These are phyloP conservation scores for Lithobates sylvaticus DNA, from an alignment of 2,797 vertebrate genomes.

Conservation along the genomic window DNA sequence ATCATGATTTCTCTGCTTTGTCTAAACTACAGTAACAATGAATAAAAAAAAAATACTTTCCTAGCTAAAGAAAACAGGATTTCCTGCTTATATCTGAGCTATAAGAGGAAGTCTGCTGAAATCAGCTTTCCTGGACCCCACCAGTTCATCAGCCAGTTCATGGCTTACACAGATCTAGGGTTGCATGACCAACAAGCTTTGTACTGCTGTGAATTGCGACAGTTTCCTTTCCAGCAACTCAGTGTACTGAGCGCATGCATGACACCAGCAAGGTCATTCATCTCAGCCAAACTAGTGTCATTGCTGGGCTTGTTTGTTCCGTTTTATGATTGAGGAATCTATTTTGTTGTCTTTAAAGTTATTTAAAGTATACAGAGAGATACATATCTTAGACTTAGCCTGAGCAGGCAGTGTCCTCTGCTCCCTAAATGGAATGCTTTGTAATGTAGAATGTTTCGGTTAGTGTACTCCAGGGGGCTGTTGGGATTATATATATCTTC, in stretches of 20 bases:
- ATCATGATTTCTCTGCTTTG: slow-evolving; percentile 7
- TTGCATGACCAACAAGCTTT: slow-evolving; percentile 15
- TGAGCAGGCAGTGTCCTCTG: neutral
- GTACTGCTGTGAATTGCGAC: slow-evolving; percentile 9
- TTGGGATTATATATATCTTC: slow-evolving; percentile 2
- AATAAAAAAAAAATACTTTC: slow-evolving; percentile 28
- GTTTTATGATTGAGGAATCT: slow-evolving; percentile 7
- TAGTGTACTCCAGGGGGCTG: neutral
- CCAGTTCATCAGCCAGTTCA: slow-evolving; percentile 29
- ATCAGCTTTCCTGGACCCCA: slow-evolving; percentile 43
- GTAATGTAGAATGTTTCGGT: neutral
- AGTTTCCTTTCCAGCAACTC: slow-evolving; percentile 50
- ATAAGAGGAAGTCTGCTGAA: slow-evolving; percentile 15
- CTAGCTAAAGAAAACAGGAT: slow-evolving; percentile 53
- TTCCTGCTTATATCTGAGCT: neutral
- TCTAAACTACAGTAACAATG: slow-evolving; percentile 49
- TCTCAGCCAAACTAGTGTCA: slow-evolving; percentile 30
- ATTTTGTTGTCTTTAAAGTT: slow-evolving; percentile 11
- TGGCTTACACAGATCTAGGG: slow-evolving; percentile 29
- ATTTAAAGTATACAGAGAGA: slow-evolving; percentile 18
- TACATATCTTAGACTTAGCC: neutral
- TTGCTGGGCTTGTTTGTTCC: slow-evolving; percentile 50
- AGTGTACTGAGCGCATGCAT: slow-evolving; percentile 8
- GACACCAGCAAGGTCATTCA: slow-evolving; percentile 25
- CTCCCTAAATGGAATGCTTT: neutral